Conservation (phyloP, 2,888 invertebrate species). For the Ceratothoa steindachneri region DNA sequence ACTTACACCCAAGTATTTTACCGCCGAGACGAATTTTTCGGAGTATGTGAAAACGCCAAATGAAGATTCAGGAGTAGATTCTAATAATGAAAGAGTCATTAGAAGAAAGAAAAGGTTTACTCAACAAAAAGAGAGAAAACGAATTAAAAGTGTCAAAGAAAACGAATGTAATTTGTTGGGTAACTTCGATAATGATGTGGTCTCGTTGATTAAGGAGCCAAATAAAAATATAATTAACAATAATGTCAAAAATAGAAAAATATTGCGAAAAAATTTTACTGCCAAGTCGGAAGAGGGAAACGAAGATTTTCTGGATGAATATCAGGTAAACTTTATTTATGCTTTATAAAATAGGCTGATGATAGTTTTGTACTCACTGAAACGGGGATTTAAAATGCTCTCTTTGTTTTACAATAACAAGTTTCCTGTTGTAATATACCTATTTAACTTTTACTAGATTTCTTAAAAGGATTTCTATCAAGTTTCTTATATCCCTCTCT, state of each 20-base stretch:
- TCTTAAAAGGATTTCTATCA: no score
- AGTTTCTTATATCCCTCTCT: no score
- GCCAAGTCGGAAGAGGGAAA: not conserved
- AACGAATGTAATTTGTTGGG: constrained; percentile 9
- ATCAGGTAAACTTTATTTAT: constrained; percentile 10
- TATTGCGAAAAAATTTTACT: not conserved
- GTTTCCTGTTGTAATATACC: no score
- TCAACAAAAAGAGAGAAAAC: constrained; percentile 10
- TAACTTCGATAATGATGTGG: constrained; percentile 1
- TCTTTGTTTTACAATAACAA: no score
- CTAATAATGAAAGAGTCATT: constrained; percentile 58
- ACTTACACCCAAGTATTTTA: not conserved
- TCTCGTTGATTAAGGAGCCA: not conserved
- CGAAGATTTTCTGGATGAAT: not conserved
- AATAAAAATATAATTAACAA: not conserved
- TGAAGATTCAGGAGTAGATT: constrained; percentile 90
- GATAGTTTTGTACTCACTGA: no score
- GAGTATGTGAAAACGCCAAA: constrained; percentile 62
- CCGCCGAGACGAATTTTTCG: constrained; percentile 1
- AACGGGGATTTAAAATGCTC: no score
- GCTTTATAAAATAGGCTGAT: no score
- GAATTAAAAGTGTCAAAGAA: constrained; percentile 2
- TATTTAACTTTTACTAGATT: no score
- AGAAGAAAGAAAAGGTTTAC: constrained; percentile 1
- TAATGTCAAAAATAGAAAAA: not conserved